Evolutionary conservation across 2,113 vertebrate genomes (phyloP).

Genomic region (Tinamus guttatus): DNA sequence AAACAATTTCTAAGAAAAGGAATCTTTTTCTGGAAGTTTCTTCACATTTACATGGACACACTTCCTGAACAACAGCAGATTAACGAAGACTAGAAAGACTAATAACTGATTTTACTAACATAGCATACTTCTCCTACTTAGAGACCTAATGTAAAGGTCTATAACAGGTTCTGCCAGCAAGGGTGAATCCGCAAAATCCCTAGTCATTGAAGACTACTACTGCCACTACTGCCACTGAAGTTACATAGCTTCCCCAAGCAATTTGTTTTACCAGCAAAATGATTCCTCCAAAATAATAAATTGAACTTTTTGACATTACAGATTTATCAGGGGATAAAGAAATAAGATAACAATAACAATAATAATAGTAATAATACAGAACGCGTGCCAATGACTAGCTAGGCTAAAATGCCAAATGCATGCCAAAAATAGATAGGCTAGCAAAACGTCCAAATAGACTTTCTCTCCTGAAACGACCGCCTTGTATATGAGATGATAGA

Average conservation of each 20-base stretch:
- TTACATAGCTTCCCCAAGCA: background rate
- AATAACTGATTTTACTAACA: background rate
- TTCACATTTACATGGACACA: background rate
- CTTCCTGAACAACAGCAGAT: background rate
- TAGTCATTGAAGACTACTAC: background rate
- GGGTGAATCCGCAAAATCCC: fast-evolving
- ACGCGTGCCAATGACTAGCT: background rate
- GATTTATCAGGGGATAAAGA: background rate
- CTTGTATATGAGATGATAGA: background rate
- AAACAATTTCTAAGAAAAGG: background rate
- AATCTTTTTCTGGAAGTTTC: background rate
- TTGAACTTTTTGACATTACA: background rate
- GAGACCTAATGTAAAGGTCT: background rate
- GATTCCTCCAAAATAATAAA: background rate
- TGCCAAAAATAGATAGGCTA: too few relatives aligned
- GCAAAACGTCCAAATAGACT: background rate
- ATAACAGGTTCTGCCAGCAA: background rate
- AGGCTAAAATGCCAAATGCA: background rate
- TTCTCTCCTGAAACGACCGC: background rate
- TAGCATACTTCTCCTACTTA: too few relatives aligned
- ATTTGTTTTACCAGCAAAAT: background rate
- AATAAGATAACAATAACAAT: background rate
- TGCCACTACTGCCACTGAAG: background rate
- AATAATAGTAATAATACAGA: background rate
- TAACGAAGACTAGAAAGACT: background rate